phyloP scores from a whole-genome alignment of 2,888 invertebrate genomes.

The Torymus tubicola region DNA sequence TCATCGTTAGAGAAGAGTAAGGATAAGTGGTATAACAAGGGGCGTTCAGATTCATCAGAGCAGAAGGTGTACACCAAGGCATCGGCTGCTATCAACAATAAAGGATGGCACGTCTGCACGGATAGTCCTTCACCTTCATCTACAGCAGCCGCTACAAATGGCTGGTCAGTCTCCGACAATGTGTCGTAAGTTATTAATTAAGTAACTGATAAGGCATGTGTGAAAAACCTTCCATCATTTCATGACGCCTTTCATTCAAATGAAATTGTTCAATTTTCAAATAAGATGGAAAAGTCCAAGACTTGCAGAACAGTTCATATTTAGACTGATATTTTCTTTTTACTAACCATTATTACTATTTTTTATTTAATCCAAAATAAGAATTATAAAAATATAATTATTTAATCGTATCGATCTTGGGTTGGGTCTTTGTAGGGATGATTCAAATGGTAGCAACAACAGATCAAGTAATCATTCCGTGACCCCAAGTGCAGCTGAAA shows the following conservation, averaged over 20 bases:
- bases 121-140: conserved; percentile 69
- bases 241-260: too few species aligned
- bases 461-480: conserved; percentile 62
- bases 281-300: too few species aligned
- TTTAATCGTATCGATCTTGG: too few species aligned
- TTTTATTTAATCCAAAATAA: not conserved
- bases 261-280: too few species aligned
- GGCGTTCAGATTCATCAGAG: conserved; percentile 56
- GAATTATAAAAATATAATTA: not conserved
- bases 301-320: too few species aligned
- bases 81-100: conserved; percentile 66
- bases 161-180: conserved; percentile 73
- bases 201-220: too few species aligned
- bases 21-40: conserved; percentile 68
- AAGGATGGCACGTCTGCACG: conserved; percentile 71
- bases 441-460: conserved; percentile 56
- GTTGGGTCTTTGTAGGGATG: conserved; percentile 64
- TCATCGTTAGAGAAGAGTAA: conserved; percentile 61
- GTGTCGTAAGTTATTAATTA: conserved; percentile 63
- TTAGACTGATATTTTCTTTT: too few species aligned
- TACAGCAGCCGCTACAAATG: conserved; percentile 66
- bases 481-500: conserved; percentile 72
- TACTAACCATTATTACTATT: too few species aligned
- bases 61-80: conserved; percentile 70
- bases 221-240: too few species aligned